These are phyloP conservation scores for Muscina levida DNA, from an alignment of 2,888 invertebrate species.

Conservation along the genomic window DNA sequence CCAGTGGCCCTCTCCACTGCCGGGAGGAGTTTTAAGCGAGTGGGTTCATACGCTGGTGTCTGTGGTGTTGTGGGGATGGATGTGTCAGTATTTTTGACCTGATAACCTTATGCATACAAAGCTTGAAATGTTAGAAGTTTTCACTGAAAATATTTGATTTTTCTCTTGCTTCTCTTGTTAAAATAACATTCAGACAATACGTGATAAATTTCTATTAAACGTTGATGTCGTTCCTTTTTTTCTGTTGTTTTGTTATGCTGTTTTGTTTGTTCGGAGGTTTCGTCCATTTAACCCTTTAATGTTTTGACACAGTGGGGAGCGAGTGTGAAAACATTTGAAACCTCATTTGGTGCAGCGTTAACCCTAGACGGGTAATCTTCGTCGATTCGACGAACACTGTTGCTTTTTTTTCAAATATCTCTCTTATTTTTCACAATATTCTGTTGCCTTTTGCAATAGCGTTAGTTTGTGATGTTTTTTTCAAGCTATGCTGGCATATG, in stretches of 20 bases:
- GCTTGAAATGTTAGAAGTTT: slow-evolving; percentile 55
- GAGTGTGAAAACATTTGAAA: slow-evolving; percentile 1
- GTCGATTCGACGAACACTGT: too few relatives aligned
- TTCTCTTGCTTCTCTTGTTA: slow-evolving; percentile 33
- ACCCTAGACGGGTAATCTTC: too few relatives aligned
- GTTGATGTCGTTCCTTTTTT: slow-evolving; percentile 23
- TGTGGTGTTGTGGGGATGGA: slow-evolving; percentile 41
- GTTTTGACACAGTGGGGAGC: slow-evolving; percentile 24
- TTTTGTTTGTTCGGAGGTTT: neutral
- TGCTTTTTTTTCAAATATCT: too few relatives aligned
- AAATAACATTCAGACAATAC: slow-evolving; percentile 39
- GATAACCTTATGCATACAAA: slow-evolving; percentile 61
- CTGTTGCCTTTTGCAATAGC: too few relatives aligned
- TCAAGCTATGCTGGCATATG: too few relatives aligned
- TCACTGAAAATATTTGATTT: slow-evolving; percentile 53
- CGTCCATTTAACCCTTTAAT: slow-evolving; percentile 25
- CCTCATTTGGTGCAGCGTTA: neutral
- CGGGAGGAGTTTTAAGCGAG: slow-evolving; percentile 2
- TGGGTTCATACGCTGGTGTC: neutral
- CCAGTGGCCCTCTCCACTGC: neutral
- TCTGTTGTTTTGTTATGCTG: too few relatives aligned
- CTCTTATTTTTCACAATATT: too few relatives aligned
- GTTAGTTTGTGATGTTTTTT: too few relatives aligned
- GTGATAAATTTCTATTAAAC: slow-evolving; percentile 42
- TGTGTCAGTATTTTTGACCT: slow-evolving; percentile 57